Percentiles rank a stretch among this genome's conserved stretches.
phyloP scores from a whole-genome alignment of 2,113 vertebrate genomes.

The Lepus americanus region DNA sequence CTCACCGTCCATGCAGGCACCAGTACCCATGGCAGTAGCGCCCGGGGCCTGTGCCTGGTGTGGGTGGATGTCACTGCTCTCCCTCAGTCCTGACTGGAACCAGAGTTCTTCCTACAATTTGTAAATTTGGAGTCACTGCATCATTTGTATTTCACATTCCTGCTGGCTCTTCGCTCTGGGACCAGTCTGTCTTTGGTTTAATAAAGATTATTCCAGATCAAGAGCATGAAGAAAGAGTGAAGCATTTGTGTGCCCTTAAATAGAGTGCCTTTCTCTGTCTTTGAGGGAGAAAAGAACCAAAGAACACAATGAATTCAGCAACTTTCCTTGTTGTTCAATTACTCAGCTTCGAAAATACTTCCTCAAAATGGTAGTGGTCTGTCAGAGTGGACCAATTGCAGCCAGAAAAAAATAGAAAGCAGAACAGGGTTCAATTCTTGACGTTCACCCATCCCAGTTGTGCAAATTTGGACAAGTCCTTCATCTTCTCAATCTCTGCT shows the following conservation, averaged over 20 bases:
- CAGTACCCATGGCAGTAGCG: neutral
- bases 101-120: neutral
- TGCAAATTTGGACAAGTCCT: neutral
- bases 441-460: neutral
- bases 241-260: neutral
- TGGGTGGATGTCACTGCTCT: neutral
- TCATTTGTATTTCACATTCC: neutral
- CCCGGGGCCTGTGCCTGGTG: neutral
- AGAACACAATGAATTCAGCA: neutral
- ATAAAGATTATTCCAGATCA: conserved; percentile 19
- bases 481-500: neutral
- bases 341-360: too few relatives aligned
- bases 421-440: neutral
- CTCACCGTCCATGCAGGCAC: neutral
- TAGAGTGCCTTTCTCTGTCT: neutral
- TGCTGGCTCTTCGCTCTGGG: neutral
- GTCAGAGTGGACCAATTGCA: neutral
- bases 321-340: neutral
- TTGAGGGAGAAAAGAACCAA: neutral
- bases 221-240: neutral
- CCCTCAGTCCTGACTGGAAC: neutral
- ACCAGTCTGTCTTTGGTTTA: neutral
- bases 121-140: neutral
- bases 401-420: neutral
- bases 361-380: neutral